Percentiles rank a stretch among this genome's conserved stretches.
phyloP scores from a whole-genome alignment of 1,140 invertebrate genomes.

The Vollenhovia emeryi region DNA sequence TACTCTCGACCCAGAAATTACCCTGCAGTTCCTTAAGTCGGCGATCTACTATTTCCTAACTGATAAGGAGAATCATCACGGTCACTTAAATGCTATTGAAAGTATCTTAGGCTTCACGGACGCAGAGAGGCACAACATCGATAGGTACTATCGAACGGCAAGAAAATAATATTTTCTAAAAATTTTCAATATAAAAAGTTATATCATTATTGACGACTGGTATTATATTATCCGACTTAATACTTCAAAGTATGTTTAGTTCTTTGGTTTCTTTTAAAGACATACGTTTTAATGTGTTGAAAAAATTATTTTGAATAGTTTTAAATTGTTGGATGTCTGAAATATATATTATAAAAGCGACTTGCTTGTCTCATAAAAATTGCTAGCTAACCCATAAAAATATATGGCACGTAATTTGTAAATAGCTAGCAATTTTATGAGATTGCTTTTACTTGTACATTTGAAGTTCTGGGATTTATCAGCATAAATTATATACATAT shows the following conservation, averaged over 20 bases:
- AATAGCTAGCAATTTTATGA: conserved; percentile 53
- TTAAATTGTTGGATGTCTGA: neutral
- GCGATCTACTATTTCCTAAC: conserved; percentile 96
- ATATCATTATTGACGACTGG: conserved; percentile 32
- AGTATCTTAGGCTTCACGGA: conserved; percentile 93
- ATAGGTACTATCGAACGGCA: conserved; percentile 83
- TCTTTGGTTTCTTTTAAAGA: neutral
- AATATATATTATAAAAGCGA: neutral
- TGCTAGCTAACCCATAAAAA: neutral
- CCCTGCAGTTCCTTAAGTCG: conserved; percentile 94
- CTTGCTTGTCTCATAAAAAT: neutral
- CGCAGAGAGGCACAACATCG: conserved; percentile 91
- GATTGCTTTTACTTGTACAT: conserved; percentile 33
- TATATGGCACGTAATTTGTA: neutral
- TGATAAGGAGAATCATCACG: conserved; percentile 93
- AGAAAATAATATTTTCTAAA: conserved; percentile 76
- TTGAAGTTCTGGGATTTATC: conserved; percentile 51
- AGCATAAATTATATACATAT: conserved; percentile 27
- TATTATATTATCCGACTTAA: conserved; percentile 12
- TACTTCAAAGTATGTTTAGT: neutral
- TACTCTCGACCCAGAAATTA: conserved; percentile 93
- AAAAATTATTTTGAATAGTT: neutral
- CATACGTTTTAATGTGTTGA: neutral
- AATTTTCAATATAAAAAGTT: conserved; percentile 56
- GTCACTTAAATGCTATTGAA: conserved; percentile 93